Percentiles rank a stretch among this genome's conserved stretches.
phyloP scores from a whole-genome alignment of 2,888 invertebrate species.

The Ligdia adustata region DNA sequence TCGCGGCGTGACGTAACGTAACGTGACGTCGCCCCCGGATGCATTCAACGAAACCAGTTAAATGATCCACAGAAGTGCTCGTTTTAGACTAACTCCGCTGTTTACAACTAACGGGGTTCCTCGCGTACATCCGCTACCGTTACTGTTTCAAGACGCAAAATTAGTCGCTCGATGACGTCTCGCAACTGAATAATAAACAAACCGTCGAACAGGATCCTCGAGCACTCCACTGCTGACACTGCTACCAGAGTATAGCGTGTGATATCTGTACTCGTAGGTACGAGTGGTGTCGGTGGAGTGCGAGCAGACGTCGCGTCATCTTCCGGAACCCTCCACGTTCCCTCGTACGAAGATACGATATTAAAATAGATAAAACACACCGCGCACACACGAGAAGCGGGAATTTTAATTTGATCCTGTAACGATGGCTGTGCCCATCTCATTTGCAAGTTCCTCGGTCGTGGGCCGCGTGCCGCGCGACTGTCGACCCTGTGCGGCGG shows the following conservation, averaged over 20 bases:
- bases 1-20: too few species aligned
- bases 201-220: background rate
- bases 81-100: background rate
- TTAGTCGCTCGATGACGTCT: background rate
- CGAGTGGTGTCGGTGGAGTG: too few species aligned
- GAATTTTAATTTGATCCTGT: conserved; percentile 54
- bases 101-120: background rate
- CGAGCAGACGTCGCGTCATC: too few species aligned
- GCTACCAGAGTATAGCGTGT: too few species aligned
- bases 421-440: conserved; percentile 46
- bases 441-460: conserved; percentile 38
- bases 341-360: conserved; percentile 20
- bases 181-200: background rate
- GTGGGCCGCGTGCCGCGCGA: background rate
- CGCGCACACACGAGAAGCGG: conserved; percentile 40
- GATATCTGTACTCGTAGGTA: too few species aligned
- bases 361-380: conserved; percentile 43
- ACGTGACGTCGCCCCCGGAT: too few species aligned
- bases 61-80: background rate
- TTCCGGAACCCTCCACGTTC: background rate
- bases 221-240: too few species aligned
- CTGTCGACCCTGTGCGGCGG: conserved; percentile 12
- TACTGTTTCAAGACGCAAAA: background rate
- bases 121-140: background rate
- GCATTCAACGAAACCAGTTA: background rate